Evolutionary conservation across 2,797 vertebrate genomes (phyloP).

Genomic region (Serranus cabrilla): DNA sequence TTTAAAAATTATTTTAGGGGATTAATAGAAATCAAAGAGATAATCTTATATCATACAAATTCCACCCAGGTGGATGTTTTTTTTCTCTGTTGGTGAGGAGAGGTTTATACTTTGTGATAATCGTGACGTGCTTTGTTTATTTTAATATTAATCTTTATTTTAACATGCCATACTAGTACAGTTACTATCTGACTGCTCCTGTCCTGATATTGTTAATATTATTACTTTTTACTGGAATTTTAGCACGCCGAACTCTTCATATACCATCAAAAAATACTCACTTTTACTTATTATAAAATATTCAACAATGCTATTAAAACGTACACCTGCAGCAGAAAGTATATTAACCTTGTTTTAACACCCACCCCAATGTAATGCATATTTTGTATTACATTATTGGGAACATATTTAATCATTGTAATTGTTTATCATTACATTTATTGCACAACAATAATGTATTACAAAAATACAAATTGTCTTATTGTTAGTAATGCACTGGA

Average conservation of each 20-base stretch:
- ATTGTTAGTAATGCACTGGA: too few relatives aligned
- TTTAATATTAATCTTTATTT: neutral
- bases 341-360: neutral
- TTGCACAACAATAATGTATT: too few relatives aligned
- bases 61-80: neutral
- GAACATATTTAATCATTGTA: neutral
- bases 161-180: neutral
- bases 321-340: neutral
- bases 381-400: neutral
- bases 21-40: constrained; percentile 62
- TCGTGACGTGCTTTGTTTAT: neutral
- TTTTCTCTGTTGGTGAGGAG: neutral
- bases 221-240: neutral
- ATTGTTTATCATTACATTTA: too few relatives aligned
- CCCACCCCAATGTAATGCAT: neutral
- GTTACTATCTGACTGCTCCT: neutral
- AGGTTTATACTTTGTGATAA: constrained; percentile 4
- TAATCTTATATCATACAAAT: constrained; percentile 39
- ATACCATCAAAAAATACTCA: neutral
- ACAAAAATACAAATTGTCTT: too few relatives aligned
- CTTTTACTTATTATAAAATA: neutral
- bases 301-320: too few relatives aligned
- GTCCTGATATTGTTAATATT: neutral
- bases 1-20: constrained; percentile 50
- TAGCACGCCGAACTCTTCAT: neutral